These are phyloP conservation scores for Rhynchomys soricoides DNA, from an alignment of 2,113 vertebrate genomes.

Conservation along the genomic window DNA sequence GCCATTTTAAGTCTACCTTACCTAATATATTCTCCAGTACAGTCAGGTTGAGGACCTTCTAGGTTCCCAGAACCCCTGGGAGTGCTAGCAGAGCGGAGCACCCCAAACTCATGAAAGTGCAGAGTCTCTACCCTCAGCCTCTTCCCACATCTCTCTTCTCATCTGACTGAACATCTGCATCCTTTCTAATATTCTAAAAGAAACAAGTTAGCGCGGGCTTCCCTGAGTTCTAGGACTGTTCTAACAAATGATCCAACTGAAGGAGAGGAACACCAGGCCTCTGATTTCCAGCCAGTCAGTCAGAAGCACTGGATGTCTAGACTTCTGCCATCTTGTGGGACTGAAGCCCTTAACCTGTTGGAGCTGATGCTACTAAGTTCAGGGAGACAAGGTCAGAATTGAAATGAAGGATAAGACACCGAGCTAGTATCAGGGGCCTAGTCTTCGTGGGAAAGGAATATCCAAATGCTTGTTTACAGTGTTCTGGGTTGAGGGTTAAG, in stretches of 20 bases:
- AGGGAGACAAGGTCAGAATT: neutral
- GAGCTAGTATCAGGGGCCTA: neutral
- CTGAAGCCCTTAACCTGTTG: too few species aligned
- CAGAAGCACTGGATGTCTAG: neutral
- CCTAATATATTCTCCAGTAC: neutral
- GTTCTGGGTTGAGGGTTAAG: neutral
- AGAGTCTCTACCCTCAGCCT: too few species aligned
- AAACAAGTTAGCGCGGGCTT: neutral
- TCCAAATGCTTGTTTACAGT: neutral
- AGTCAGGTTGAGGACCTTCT: neutral
- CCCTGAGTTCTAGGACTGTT: neutral
- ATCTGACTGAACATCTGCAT: neutral
- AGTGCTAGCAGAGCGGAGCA: neutral
- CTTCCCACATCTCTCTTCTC: neutral
- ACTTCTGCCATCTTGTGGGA: neutral
- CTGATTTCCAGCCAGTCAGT: neutral
- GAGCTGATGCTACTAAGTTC: neutral
- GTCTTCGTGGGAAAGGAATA: neutral
- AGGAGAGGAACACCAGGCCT: neutral
- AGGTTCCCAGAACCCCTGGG: neutral
- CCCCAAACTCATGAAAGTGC: neutral
- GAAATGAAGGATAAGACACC: too few species aligned
- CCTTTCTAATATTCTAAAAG: neutral
- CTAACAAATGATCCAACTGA: neutral
- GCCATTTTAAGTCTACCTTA: neutral